Conservation (phyloP, 2,888 invertebrate species). For the Cepaea hortensis region DNA sequence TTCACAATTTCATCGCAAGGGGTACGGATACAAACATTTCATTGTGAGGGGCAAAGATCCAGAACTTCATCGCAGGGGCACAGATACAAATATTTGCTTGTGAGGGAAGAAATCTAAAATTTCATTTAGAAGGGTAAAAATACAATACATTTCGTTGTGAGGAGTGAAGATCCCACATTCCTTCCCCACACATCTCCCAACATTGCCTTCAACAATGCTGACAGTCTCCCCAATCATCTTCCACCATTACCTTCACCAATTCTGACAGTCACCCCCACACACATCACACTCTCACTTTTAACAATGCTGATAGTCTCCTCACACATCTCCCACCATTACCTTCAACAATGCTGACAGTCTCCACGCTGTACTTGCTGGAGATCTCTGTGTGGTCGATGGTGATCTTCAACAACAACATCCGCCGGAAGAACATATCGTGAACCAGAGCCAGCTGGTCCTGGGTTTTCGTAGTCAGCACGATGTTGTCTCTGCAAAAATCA, state of each 20-base stretch:
- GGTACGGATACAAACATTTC: too few species aligned
- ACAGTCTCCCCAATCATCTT: not conserved
- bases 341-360: constrained; percentile 59
- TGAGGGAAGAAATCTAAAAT: too few species aligned
- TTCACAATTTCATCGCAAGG: too few species aligned
- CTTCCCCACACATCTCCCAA: too few species aligned
- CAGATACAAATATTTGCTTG: too few species aligned
- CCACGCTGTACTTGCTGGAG: constrained; percentile 58
- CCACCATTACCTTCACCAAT: not conserved
- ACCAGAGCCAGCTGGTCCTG: constrained; percentile 47
- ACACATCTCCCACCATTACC: constrained; percentile 48
- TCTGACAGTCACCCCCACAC: not conserved
- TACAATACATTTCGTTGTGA: too few species aligned
- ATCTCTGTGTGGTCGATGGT: constrained; percentile 60
- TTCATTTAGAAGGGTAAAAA: too few species aligned
- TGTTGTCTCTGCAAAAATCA: constrained; percentile 43
- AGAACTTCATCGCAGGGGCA: too few species aligned
- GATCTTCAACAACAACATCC: constrained; percentile 48
- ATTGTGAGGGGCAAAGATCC: too few species aligned
- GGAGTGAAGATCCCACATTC: too few species aligned
- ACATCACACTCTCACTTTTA: too few species aligned
- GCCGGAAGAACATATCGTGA: constrained; percentile 42
- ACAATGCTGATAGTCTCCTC: not conserved
- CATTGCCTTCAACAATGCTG: not conserved
- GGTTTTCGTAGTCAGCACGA: constrained; percentile 44